phyloP scores from a whole-genome alignment of 2,797 vertebrate species.

The Karalla daura region DNA sequence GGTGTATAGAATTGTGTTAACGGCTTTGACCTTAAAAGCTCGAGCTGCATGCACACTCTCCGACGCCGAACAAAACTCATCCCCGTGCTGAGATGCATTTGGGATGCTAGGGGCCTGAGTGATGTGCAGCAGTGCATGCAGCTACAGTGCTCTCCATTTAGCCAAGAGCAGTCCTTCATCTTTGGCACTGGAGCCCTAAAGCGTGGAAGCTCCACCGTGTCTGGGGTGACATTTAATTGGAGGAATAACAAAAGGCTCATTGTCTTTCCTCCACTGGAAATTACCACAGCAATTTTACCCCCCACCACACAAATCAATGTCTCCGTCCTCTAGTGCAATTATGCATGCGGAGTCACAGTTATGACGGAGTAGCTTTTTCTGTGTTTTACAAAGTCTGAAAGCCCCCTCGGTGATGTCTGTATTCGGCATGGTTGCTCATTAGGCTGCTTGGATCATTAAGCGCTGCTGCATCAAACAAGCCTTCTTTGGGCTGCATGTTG shows the following conservation, averaged over 20 bases:
- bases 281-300: slow-evolving; percentile 41
- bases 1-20: slow-evolving; percentile 34
- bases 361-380: slow-evolving; percentile 46
- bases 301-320: slow-evolving; percentile 37
- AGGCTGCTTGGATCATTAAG: slow-evolving; percentile 62
- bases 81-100: slow-evolving; percentile 42
- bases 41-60: slow-evolving; percentile 7
- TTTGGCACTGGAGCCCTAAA: slow-evolving; percentile 29
- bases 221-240: slow-evolving; percentile 62
- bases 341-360: slow-evolving; percentile 58
- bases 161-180: slow-evolving; percentile 36
- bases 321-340: slow-evolving; percentile 49
- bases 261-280: slow-evolving; percentile 51
- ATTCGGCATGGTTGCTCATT: slow-evolving; percentile 67
- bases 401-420: slow-evolving; percentile 53
- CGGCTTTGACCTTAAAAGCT: slow-evolving; percentile 22
- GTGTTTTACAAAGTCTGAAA: slow-evolving; percentile 64
- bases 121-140: slow-evolving; percentile 17
- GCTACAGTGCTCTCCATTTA: slow-evolving; percentile 38
- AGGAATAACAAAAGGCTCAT: slow-evolving; percentile 57
- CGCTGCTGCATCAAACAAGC: slow-evolving; percentile 65
- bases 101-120: slow-evolving; percentile 32
- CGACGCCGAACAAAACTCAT: slow-evolving; percentile 22
- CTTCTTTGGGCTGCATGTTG: slow-evolving; percentile 33
- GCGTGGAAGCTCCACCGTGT: slow-evolving; percentile 29